phyloP scores from a whole-genome alignment of 2,113 vertebrate species.

The Tetrax tetrax region DNA sequence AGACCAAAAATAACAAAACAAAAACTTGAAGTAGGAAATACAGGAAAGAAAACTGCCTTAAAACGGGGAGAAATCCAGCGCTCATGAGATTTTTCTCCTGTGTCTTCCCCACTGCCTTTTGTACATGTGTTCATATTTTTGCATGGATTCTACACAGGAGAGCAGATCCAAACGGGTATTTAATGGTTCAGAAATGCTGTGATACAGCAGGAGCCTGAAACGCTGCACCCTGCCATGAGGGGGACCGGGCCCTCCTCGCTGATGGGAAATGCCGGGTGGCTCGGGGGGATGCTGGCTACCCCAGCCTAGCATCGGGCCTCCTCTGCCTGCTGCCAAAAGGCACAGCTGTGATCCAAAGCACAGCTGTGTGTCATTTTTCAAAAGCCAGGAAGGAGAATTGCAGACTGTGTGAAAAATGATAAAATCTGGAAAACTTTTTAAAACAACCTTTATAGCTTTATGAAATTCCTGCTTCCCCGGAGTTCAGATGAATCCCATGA shows the following conservation, averaged over 20 bases:
- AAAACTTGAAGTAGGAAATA: neutral
- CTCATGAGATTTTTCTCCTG: neutral
- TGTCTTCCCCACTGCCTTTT: neutral
- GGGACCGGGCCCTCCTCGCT: neutral
- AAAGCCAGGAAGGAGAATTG: conserved; percentile 36
- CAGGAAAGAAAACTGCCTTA: neutral
- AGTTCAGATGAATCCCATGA: neutral
- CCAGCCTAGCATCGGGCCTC: neutral
- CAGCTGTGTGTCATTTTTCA: neutral
- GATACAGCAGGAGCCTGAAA: neutral
- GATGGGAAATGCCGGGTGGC: neutral
- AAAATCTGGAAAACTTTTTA: conserved; percentile 52
- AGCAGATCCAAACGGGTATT: neutral
- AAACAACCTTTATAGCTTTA: neutral
- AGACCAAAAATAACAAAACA: neutral
- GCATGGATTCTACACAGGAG: neutral
- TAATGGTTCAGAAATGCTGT: neutral
- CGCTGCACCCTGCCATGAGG: rapidly evolving
- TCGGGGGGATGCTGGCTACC: neutral
- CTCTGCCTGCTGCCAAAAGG: neutral
- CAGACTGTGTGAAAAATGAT: conserved; percentile 44
- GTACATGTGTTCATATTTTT: neutral
- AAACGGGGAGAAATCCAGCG: neutral
- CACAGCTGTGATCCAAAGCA: conserved; percentile 14
- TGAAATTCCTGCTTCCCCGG: conserved; percentile 13